Conservation (phyloP, 2,113 vertebrate genomes). For the Amazona vittata region DNA sequence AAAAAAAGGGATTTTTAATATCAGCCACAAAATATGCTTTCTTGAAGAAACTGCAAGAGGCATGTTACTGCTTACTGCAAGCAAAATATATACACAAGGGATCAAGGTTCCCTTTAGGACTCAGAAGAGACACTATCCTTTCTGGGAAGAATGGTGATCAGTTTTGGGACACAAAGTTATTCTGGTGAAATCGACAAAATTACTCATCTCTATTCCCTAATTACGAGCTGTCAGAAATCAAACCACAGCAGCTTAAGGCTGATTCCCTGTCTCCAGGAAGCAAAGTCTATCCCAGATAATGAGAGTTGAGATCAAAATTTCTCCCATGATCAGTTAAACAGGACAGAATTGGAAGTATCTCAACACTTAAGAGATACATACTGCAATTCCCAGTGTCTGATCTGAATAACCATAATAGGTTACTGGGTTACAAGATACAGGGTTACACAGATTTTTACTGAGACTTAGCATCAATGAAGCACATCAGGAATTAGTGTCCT, state of each 20-base stretch:
- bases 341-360: background rate
- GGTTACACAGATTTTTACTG: background rate
- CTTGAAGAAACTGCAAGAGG: background rate
- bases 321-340: background rate
- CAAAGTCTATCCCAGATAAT: background rate
- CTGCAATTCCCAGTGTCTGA: background rate
- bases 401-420: background rate
- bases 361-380: background rate
- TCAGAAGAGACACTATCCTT: background rate
- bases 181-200: background rate
- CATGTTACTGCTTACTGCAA: background rate
- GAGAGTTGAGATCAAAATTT: background rate
- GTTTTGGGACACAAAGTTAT: background rate
- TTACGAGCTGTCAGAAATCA: background rate
- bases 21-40: background rate
- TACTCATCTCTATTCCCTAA: background rate
- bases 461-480: background rate
- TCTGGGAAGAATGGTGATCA: background rate
- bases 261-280: background rate
- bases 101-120: background rate
- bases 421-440: background rate
- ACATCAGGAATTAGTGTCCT: background rate
- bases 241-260: background rate
- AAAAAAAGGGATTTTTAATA: background rate
- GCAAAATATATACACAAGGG: background rate